Base-by-base conservation (phyloP, 2,888 invertebrate genomes). In the Polymixis flavicincta region DNA sequence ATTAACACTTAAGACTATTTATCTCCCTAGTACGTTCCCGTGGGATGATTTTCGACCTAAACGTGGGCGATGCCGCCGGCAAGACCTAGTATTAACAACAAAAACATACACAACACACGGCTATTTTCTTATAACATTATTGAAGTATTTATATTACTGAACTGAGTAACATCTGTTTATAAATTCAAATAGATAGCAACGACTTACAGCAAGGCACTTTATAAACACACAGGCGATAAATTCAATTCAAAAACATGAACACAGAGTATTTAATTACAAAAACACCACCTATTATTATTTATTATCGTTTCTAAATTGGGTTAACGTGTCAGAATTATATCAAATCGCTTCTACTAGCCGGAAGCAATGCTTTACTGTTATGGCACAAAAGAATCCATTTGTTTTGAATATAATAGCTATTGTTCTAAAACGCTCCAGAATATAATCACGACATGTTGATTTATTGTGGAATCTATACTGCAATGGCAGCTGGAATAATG, bases 401-500 rank as follows among this genome's bases (percentile, higher is more conserved):
- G 93, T 92, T 94, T 92, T 92, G 93, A 94, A 93, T 92, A 95
- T 96, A 95, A 96, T 96, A 91, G 96, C 95, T 90, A 96, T 96
- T 96, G 96, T 96, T 95, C 93, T 92, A 92, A 87, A 87, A 90
- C 90, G 91, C 90, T 92, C 93, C 80, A 89, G 91, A 94, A 94
- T 92, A 92, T 95, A 94, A 95, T 94, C 91, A 90, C 92, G 93
- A 93, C 92, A 93, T 93, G 92, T 92, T 95, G 93, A 95, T 95
- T 95, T 95, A 95, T 94, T 80, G 67, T 84, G 85, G 85, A 78
- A 79, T 84, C 70, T 78, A 60, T 71, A 73, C 73, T 63, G 69
- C 64, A 83, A 74, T 74, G 76, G 61, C 71, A 74, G 69, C 71
- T 86, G 68, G 64, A 67, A 67, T 78, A 61, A 61, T 67, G 65